Evolutionary conservation across 2,797 vertebrate species (phyloP).

Genomic region (Gorsachius magnificus): DNA sequence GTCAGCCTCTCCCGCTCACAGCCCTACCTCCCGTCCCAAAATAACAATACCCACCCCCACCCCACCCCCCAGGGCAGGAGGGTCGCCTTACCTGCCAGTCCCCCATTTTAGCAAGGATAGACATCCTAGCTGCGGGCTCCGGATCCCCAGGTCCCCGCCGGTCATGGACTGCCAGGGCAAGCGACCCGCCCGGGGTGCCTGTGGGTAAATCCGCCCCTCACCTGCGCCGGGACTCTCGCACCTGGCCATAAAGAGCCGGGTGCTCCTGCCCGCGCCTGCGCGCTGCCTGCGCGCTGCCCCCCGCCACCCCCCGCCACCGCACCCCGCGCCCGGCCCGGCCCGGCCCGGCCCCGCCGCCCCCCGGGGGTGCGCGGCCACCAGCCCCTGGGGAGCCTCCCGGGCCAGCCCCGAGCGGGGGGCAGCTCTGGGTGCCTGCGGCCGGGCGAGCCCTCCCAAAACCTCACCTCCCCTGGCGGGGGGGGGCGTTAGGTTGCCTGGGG

Average conservation of each 20-base stretch:
- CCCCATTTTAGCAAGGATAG: conserved; percentile 93
- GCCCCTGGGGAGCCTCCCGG: background rate
- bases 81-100: conserved; percentile 92
- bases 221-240: conserved; percentile 88
- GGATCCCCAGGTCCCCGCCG: conserved; percentile 74
- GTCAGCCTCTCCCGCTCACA: background rate
- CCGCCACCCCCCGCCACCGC: conserved; percentile 49
- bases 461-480: background rate
- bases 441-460: no score
- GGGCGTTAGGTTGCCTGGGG: background rate
- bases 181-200: conserved; percentile 80
- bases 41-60: background rate
- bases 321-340: background rate
- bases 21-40: background rate
- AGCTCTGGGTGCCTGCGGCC: background rate
- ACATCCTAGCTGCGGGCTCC: conserved; percentile 84
- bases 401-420: background rate
- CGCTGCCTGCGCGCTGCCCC: conserved; percentile 66
- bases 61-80: background rate
- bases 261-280: conserved; percentile 92
- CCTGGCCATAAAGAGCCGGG: conserved; percentile 91
- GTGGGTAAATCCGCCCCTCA: conserved; percentile 85
- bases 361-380: no score
- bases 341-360: background rate
- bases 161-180: conserved; percentile 79